Evolutionary conservation across 2,797 vertebrate genomes (phyloP).

Genomic region (Phoxinus dragarum): DNA sequence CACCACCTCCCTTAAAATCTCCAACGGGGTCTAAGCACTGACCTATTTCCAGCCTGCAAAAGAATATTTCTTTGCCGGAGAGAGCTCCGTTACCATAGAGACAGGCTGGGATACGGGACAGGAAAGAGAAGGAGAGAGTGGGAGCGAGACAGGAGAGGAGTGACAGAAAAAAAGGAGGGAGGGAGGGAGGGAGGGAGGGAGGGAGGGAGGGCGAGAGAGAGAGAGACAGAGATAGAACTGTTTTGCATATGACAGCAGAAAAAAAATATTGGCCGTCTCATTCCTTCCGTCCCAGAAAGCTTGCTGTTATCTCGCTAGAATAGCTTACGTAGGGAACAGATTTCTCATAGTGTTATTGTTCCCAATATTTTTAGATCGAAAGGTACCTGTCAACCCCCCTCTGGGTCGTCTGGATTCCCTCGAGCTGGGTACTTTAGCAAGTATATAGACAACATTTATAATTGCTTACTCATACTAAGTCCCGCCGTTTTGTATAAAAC

Average conservation of each 20-base stretch:
- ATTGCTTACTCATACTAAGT: slow-evolving; percentile 70
- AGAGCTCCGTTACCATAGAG: slow-evolving; percentile 69
- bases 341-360: slow-evolving; percentile 53
- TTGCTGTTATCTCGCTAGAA: slow-evolving; percentile 66
- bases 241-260: slow-evolving; percentile 62
- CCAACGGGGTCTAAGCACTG: slow-evolving; percentile 52
- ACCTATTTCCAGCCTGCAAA: slow-evolving; percentile 53
- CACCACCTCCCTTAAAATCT: slow-evolving; percentile 32
- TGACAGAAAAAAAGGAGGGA: slow-evolving; percentile 30
- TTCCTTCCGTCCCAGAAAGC: slow-evolving; percentile 57
- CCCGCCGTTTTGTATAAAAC: slow-evolving; percentile 8
- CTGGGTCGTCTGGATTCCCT: slow-evolving; percentile 20
- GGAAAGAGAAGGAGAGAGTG: slow-evolving; percentile 45
- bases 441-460: slow-evolving; percentile 59
- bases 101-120: slow-evolving; percentile 55
- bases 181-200: background rate
- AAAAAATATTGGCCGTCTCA: slow-evolving; percentile 51
- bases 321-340: slow-evolving; percentile 63
- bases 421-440: slow-evolving; percentile 12
- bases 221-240: slow-evolving; percentile 46
- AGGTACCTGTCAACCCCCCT: slow-evolving; percentile 55
- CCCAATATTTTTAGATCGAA: slow-evolving; percentile 71
- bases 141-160: slow-evolving; percentile 51
- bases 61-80: slow-evolving; percentile 45
- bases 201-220: background rate